phyloP scores from a whole-genome alignment of 53 echinoderm and acorn worm species.

The Paracentrotus lividus region DNA sequence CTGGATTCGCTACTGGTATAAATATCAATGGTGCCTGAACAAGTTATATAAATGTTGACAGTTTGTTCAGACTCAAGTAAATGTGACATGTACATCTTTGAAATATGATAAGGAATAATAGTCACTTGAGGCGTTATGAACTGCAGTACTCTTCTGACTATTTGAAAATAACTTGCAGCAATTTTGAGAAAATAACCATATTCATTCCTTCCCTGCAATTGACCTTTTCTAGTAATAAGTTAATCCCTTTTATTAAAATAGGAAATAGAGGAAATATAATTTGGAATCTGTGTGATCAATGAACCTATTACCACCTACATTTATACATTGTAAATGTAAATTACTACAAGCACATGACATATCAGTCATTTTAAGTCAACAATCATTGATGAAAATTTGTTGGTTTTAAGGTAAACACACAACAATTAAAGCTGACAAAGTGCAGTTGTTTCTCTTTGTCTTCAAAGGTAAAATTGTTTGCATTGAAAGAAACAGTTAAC shows the following conservation, averaged over 20 bases:
- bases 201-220: not conserved
- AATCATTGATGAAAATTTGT: not conserved
- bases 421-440: not conserved
- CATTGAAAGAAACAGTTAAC: not conserved
- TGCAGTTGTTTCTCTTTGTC: not conserved
- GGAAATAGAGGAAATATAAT: not conserved
- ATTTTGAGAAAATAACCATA: not conserved
- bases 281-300: not conserved
- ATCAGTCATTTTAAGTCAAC: too few species aligned
- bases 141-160: too few species aligned
- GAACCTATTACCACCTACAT: not conserved
- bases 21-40: too few species aligned
- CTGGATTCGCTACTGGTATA: too few species aligned
- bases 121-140: too few species aligned
- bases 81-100: too few species aligned
- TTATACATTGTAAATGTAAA: not conserved
- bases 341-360: not conserved
- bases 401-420: not conserved
- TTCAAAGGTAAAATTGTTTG: not conserved
- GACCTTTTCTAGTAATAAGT: not conserved
- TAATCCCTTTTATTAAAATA: not conserved
- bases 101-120: too few species aligned
- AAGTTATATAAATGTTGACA: too few species aligned
- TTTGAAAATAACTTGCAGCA: not conserved
- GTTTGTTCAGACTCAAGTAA: too few species aligned